These are phyloP conservation scores for Serinus canaria DNA, from an alignment of 2,113 vertebrate genomes.

Conservation along the genomic window DNA sequence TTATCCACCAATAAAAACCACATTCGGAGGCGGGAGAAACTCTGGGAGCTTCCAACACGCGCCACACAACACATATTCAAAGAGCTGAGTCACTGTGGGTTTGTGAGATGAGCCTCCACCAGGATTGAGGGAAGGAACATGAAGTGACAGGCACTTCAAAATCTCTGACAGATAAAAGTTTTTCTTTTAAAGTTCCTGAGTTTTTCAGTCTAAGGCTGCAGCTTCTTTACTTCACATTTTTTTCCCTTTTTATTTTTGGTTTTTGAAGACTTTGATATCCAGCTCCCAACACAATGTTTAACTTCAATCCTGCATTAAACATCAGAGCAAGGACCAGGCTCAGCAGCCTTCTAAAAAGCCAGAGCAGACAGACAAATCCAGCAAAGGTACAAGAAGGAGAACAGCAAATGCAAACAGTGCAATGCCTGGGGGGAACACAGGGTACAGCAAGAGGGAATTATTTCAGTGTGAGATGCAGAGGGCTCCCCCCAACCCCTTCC, in stretches of 20 bases:
- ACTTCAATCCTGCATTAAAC: background rate
- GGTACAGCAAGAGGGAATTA: background rate
- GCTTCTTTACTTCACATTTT: background rate
- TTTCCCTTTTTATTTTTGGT: background rate
- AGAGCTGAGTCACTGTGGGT: background rate
- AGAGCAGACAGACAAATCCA: background rate
- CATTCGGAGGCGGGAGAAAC: background rate
- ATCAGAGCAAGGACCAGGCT: background rate
- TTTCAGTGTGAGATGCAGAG: background rate
- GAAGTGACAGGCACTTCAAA: background rate
- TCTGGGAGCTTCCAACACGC: slow-evolving; percentile 1
- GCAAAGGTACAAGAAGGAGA: background rate
- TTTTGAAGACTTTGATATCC: background rate
- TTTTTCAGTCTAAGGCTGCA: background rate
- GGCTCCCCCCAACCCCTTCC: background rate
- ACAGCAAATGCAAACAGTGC: background rate
- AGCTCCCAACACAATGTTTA: background rate
- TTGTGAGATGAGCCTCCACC: background rate
- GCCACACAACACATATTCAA: slow-evolving; percentile 23
- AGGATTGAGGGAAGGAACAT: background rate
- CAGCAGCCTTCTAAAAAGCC: background rate
- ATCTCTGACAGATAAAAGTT: background rate
- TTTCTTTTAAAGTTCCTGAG: background rate
- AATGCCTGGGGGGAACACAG: background rate
- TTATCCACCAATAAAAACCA: background rate